Base-by-base conservation (phyloP, 2,888 invertebrate genomes). In the Synergus umbraculus region DNA sequence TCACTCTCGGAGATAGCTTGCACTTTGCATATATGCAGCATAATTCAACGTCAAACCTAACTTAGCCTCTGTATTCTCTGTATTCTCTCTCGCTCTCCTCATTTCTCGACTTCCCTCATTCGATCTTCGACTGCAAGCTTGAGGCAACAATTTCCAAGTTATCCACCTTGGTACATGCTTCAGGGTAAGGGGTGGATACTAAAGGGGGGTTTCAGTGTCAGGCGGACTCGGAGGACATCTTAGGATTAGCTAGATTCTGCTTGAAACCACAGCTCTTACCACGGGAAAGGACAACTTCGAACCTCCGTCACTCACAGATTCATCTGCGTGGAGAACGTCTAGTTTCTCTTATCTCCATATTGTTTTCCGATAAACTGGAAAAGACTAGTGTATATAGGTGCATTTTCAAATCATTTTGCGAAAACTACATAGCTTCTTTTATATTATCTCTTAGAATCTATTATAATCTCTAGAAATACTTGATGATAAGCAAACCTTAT, bases 1-100 rank as follows among this genome's bases (percentile, higher is more conserved):
- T 91, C 91, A 89, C 88, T 87, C 83, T 87, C 84, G 86, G 86
- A 89, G 91, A 91, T 91, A 91, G 89, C 89, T 89, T 86, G 89
- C 89, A 87, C 89, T 91, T 91, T 91, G 89, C 91, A 91, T 91
- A 89, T 89, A 89, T 89, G 87, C 88, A 87, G 89, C 90, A 91
- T 91, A 90, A 91, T 90, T 91, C 91, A 91, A 90, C 89, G 88
- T 87, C 89, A 84, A 89, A 89, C 86, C 86, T 82, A 80, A 77
- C 78, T 76, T 79, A 79, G 78, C 76, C 78, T 76, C 79, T 78
- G 69, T 29, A 49, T 41, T 73, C 54, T 54, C 1, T 43, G 15
- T n/a, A 49, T 49, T 18, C 69, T 73, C 49, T 73, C 73, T 54
- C n/a, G n/a, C 73, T 54, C 73, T 73, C 54, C 54, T 49, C 15